Conservation (phyloP, 2,113 vertebrate species). For the Guaruba guarouba region DNA sequence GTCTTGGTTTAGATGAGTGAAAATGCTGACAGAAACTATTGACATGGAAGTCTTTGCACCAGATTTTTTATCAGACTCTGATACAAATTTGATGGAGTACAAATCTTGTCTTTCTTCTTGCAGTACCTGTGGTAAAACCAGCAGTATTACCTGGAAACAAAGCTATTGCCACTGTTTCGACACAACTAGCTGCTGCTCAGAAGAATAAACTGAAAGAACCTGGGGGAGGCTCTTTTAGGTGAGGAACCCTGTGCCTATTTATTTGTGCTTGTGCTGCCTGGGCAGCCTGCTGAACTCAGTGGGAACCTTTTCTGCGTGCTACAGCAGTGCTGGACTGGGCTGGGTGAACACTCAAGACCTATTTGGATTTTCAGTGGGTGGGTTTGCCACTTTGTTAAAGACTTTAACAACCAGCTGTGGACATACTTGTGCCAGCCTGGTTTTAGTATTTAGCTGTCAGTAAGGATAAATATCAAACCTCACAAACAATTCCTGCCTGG, state of each 20-base stretch:
- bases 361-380: neutral
- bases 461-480: neutral
- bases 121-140: constrained; percentile 86
- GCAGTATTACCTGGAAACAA: constrained; percentile 80
- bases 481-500: constrained; percentile 9
- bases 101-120: constrained; percentile 5
- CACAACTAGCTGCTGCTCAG: constrained; percentile 80
- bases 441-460: constrained; percentile 13
- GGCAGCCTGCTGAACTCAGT: neutral
- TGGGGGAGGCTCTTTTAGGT: constrained; percentile 92
- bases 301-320: neutral
- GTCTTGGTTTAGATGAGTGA: neutral
- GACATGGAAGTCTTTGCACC: neutral
- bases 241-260: constrained; percentile 10
- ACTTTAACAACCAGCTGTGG: neutral
- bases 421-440: neutral
- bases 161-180: constrained; percentile 76
- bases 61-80: neutral
- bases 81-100: neutral
- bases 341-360: neutral
- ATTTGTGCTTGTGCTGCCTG: neutral
- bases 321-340: neutral
- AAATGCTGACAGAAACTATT: neutral
- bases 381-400: neutral
- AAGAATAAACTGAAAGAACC: constrained; percentile 91